Evolutionary conservation across 2,113 vertebrate genomes (phyloP).

Genomic region (Neopipo cinnamomea): DNA sequence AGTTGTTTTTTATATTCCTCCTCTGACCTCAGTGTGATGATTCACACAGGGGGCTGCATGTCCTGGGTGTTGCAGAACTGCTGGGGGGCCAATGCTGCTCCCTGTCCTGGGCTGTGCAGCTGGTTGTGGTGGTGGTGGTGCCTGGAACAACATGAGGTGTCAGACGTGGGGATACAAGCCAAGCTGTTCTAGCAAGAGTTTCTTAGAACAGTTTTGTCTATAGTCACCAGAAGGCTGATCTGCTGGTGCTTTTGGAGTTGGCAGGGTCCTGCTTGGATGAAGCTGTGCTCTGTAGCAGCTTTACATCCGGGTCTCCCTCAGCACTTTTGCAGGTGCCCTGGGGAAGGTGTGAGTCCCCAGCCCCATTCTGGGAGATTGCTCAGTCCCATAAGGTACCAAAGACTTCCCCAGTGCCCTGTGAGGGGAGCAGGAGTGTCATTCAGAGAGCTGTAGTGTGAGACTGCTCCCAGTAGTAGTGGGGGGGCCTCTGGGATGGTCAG

Average conservation of each 20-base stretch:
- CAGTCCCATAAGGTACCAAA: background rate
- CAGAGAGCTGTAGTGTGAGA: background rate
- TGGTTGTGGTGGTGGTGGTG: background rate
- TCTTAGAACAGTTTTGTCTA: background rate
- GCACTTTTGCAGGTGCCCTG: background rate
- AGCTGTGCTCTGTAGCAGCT: background rate
- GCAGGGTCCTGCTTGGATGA: background rate
- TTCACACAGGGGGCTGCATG: background rate
- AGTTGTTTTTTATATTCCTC: background rate
- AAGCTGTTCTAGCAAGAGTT: background rate
- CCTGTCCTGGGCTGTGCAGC: background rate
- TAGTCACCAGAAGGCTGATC: background rate
- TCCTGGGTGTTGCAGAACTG: background rate
- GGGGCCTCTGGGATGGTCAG: background rate
- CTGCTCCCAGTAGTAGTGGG: background rate
- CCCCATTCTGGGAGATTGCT: background rate
- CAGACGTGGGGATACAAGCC: background rate
- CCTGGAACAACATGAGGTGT: background rate
- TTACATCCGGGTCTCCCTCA: background rate
- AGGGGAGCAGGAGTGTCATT: background rate
- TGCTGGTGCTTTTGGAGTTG: background rate
- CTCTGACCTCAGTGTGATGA: background rate
- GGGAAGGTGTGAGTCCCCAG: background rate
- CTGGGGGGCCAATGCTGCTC: background rate
- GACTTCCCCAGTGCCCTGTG: background rate